Base-by-base conservation (phyloP, 2,113 vertebrate species). In the Meles meles region DNA sequence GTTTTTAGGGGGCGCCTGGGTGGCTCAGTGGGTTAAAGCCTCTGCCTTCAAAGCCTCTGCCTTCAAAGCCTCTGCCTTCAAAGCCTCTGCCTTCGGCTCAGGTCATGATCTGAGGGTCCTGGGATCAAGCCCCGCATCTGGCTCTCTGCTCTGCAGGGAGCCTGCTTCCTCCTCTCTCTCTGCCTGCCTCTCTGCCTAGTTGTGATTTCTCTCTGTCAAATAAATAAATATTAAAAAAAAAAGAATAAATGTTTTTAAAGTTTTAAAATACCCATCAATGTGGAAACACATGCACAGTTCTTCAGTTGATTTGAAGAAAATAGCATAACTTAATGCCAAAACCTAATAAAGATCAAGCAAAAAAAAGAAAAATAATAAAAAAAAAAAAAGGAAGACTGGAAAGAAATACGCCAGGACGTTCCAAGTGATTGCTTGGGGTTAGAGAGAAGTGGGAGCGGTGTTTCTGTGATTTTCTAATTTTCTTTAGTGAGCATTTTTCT, bases 401-500 rank as follows among this genome's bases (percentile, higher is more conserved):
- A 79, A 42, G 61, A 49, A 44, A 31, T 71, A 81, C 27, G 87
- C 61, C 79, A 74, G 55, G 63, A 85, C 72, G 65, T 93, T 87
- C 72, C 57, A 65, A 82, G 27, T 67, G 74, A 86, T 87, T 87
- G 63, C 23, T 39, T 39, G 34, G 57, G 76, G 25, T 34, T 88
- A 12, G n/a, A 94, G 25, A 47, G 52, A 79, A 85, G 37, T 17
- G 1, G 31, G 34, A 15, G 74, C 34, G 2, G 67, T 67, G 92
- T 91, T 96, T 47, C 37, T 67, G 44, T 87, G 20, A 42, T 84
- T 86, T 96, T 91, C 47, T 91, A 20, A 90, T 79, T 96, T 84
- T 71, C 6, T 59, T 90, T 39, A 59, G 25, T 47, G 65, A 90
- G 44, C 12, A 72, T 80, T 72, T 72, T 81, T 44, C 74, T n/a